phyloP scores from a whole-genome alignment of 1,140 invertebrate genomes.

The Maniola jurtina region DNA sequence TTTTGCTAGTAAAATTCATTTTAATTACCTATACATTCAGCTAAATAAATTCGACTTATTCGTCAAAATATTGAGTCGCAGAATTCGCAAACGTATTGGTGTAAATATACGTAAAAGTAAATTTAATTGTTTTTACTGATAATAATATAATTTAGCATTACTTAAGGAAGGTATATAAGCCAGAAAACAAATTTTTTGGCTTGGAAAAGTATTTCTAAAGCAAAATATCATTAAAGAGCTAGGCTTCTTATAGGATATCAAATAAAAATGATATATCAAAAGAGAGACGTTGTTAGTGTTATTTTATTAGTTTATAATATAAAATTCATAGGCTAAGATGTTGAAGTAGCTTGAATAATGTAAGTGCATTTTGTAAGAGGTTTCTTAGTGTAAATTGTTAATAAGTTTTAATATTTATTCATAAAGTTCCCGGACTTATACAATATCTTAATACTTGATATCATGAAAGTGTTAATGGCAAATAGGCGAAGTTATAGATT shows the following conservation, averaged over 20 bases:
- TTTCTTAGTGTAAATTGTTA: slow-evolving; percentile 10
- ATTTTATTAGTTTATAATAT: not conserved
- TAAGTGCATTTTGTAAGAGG: slow-evolving; percentile 19
- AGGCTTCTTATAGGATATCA: not conserved
- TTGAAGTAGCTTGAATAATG: slow-evolving; percentile 25
- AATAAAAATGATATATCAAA: not conserved
- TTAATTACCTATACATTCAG: too few relatives aligned
- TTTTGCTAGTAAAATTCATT: too few relatives aligned
- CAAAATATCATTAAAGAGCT: slow-evolving; percentile 1
- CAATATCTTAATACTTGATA: not conserved
- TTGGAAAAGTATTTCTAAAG: not conserved
- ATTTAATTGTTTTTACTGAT: too few relatives aligned
- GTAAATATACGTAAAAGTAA: too few relatives aligned
- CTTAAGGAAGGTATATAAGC: not conserved
- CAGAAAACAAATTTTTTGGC: not conserved
- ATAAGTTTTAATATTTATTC: not conserved
- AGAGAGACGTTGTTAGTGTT: slow-evolving; percentile 14
- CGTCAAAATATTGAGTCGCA: too few relatives aligned
- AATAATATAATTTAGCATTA: not conserved
- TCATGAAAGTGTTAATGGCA: not conserved
- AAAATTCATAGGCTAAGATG: slow-evolving; percentile 21
- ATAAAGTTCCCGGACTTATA: not conserved
- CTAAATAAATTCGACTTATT: too few relatives aligned
- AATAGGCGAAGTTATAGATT: too few relatives aligned
- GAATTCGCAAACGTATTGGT: too few relatives aligned